Evolutionary conservation across 2,113 vertebrate species (phyloP).

Genomic region (Raja brachyura): DNA sequence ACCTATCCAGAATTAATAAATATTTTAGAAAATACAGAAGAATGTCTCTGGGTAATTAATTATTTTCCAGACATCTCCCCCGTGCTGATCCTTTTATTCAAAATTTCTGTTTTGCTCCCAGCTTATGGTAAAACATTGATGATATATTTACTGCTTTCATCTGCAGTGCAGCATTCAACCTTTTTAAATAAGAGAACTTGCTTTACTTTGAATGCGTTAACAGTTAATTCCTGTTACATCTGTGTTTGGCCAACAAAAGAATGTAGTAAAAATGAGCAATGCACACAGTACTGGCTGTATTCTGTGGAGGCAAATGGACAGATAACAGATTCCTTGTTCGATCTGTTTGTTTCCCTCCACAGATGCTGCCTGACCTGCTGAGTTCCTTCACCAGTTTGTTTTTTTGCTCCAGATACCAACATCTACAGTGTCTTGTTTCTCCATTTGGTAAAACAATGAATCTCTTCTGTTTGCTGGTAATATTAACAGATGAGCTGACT

Average conservation of each 20-base stretch:
- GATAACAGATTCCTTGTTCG: no score
- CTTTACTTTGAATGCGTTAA: neutral
- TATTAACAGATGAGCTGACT: neutral
- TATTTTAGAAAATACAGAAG: slow-evolving; percentile 26
- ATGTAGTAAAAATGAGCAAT: neutral
- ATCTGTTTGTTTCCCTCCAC: no score
- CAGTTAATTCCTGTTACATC: slow-evolving; percentile 15
- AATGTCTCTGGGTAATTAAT: slow-evolving; percentile 36
- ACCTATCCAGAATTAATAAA: slow-evolving; percentile 35
- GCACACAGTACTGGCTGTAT: no score
- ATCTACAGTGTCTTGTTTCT: no score
- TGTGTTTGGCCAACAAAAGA: neutral
- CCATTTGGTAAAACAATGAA: neutral
- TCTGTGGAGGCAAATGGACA: no score
- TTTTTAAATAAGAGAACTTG: neutral
- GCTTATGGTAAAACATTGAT: neutral
- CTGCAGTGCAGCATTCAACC: neutral
- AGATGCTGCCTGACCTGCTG: no score
- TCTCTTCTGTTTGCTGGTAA: neutral
- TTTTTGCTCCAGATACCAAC: no score
- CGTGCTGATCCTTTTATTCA: neutral
- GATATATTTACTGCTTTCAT: neutral
- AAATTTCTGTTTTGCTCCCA: slow-evolving; percentile 11
- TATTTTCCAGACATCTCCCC: slow-evolving; percentile 26
- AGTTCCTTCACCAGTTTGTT: no score